These are phyloP conservation scores for Koerneria pararmatus DNA, from an alignment of 2,888 invertebrate species.

Conservation along the genomic window DNA sequence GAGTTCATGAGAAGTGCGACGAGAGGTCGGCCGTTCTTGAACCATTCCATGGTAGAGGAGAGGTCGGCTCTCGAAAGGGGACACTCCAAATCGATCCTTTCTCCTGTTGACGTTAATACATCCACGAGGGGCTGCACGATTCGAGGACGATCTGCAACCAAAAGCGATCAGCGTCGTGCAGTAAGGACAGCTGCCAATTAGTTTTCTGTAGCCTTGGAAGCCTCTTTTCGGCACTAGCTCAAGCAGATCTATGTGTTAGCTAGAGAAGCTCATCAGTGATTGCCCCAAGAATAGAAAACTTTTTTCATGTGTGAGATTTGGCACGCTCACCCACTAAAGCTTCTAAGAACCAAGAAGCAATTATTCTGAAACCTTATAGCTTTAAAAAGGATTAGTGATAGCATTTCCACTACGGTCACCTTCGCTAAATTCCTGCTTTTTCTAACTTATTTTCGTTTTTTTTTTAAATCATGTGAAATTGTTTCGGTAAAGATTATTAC, in stretches of 20 bases:
- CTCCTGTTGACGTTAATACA: constrained; percentile 37
- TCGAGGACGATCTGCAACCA: constrained; percentile 40
- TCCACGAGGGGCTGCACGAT: constrained; percentile 43
- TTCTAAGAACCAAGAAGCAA: too few relatives aligned
- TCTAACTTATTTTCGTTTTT: not conserved
- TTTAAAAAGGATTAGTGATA: too few relatives aligned
- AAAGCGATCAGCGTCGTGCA: constrained; percentile 2
- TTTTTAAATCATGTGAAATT: not conserved
- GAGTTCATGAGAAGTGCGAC: constrained; percentile 9
- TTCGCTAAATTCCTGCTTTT: not conserved
- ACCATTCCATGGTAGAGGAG: constrained; percentile 37
- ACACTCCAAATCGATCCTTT: constrained; percentile 40
- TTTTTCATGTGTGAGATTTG: too few relatives aligned
- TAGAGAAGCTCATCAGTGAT: not conserved
- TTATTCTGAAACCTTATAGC: too few relatives aligned
- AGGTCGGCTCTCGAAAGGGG: constrained; percentile 35
- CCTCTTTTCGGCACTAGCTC: not conserved
- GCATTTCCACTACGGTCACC: too few relatives aligned
- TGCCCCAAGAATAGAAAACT: not conserved
- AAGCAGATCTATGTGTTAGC: not conserved
- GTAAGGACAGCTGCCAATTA: too few relatives aligned
- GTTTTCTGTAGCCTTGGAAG: too few relatives aligned
- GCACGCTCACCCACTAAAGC: too few relatives aligned
- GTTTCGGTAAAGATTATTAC: not conserved
- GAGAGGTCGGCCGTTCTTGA: constrained; percentile 23